Evolutionary conservation across 2,797 vertebrate genomes (phyloP), one percentile per base, ranked within the genome.

Genomic region (Tragelaphus eurycerus): DNA sequence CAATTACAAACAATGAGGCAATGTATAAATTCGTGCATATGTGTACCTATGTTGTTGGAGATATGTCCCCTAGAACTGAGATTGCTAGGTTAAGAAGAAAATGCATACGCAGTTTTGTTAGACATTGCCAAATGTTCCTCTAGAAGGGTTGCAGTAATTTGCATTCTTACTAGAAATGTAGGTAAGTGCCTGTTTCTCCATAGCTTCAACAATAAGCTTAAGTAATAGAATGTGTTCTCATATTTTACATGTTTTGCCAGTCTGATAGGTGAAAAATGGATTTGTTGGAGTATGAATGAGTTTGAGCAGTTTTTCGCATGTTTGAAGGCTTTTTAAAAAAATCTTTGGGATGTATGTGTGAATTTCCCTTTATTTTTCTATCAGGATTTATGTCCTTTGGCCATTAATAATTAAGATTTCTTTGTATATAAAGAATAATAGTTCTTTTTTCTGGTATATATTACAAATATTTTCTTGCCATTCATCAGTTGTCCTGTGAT

Each of bases 21-120:
- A 23, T 78, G 27, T 86, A 11, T 57, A 87, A 16, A 0, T 83
- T 52, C 23, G 46, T 94, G 25, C 5, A 29, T 14, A 17, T 57
- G 12, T 29, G 38, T 29, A 60, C 71, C 93, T 96, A 23, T n/a
- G 85, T 27, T 29, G 7, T 84, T 86, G 50, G 52, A 79, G 48
- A 78, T 71, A 46, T 11, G 21, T 38, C 17, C 13, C 27, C 17
- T 83, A 54, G 50, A 89, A 92, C 50, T 90, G 74, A 6, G 34
- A 55, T 81, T 96, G 12, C 27, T 60, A 82, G 57, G 31, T 89
- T 21, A 92, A 64, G 96, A 95, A 62, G 21, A 85, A 95, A 91
- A 89, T 71, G 23, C 46, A 15, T 71, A 11, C n/a, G 9, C 1
- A 25, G 7, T 89, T 92, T 78, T 89, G 50, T 94, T 93, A 54